Conservation (phyloP, 2,888 invertebrate species). For the Zonitis immaculata region DNA sequence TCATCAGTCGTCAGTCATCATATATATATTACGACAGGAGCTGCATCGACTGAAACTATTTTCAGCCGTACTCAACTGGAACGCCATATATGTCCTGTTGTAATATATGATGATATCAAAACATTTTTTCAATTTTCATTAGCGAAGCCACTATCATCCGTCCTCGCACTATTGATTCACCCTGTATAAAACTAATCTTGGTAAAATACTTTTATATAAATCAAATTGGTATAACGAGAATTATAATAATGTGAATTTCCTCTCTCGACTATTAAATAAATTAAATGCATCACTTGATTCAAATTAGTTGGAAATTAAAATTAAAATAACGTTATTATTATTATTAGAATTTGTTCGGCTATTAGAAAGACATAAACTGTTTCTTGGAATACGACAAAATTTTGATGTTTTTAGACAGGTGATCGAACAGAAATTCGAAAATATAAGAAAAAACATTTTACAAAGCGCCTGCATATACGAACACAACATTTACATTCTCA, state of each 20-base stretch:
- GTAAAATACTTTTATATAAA: not conserved
- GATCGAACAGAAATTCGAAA: not conserved
- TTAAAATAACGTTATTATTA: not conserved
- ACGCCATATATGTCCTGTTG: too few relatives aligned
- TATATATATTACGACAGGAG: too few relatives aligned
- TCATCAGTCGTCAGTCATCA: too few relatives aligned
- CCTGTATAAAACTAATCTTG: too few relatives aligned
- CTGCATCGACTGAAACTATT: too few relatives aligned
- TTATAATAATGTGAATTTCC: not conserved
- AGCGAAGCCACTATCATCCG: too few relatives aligned
- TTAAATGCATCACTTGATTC: not conserved
- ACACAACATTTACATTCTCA: not conserved
- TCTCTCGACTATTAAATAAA: not conserved
- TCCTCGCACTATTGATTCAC: too few relatives aligned
- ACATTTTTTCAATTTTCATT: too few relatives aligned
- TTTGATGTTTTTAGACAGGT: not conserved
- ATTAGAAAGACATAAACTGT: too few relatives aligned
- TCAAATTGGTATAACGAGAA: not conserved
- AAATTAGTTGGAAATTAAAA: not conserved
- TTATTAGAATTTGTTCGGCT: not conserved
- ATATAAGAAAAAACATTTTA: not conserved
- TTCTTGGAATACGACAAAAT: too few relatives aligned
- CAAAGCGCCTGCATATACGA: not conserved
- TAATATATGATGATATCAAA: too few relatives aligned
- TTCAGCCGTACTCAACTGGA: too few relatives aligned